phyloP scores from a whole-genome alignment of 2,113 vertebrate species.

The Passer montanus region DNA sequence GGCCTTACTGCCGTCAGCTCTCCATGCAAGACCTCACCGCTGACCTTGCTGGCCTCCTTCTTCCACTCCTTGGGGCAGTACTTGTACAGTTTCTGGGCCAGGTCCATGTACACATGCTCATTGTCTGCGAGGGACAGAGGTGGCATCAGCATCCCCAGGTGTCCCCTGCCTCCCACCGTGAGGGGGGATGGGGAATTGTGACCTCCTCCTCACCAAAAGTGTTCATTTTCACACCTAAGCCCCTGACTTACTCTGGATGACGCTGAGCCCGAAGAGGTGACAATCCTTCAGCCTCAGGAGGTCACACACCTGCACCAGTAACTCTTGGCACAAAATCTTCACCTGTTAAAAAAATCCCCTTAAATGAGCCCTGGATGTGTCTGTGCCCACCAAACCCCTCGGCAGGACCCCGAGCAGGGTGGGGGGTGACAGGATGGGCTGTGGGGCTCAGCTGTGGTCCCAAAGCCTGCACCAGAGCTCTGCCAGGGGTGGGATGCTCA shows the following conservation, averaged over 20 bases:
- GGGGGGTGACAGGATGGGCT: neutral
- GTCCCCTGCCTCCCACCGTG: neutral
- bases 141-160: neutral
- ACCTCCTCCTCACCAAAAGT: fast-evolving
- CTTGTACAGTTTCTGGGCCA: constrained; percentile 96
- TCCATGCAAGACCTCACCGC: constrained; percentile 74
- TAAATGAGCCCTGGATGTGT: fast-evolving
- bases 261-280: constrained; percentile 96
- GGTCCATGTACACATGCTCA: constrained; percentile 98
- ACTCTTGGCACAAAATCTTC: constrained; percentile 93
- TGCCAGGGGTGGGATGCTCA: neutral
- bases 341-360: constrained; percentile 73
- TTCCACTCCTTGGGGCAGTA: constrained; percentile 99
- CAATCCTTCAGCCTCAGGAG: constrained; percentile 94
- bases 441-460: neutral
- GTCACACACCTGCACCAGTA: constrained; percentile 95
- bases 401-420: fast-evolving
- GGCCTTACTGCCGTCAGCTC: constrained; percentile 70
- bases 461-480: neutral
- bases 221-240: fast-evolving
- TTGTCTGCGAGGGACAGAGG: constrained; percentile 82
- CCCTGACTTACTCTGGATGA: constrained; percentile 92
- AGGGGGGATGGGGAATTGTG: neutral
- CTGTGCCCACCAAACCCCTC: neutral
- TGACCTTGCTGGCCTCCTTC: constrained; percentile 97